phyloP scores from a whole-genome alignment of 1,140 invertebrate species.

The Liolophura sinensis region DNA sequence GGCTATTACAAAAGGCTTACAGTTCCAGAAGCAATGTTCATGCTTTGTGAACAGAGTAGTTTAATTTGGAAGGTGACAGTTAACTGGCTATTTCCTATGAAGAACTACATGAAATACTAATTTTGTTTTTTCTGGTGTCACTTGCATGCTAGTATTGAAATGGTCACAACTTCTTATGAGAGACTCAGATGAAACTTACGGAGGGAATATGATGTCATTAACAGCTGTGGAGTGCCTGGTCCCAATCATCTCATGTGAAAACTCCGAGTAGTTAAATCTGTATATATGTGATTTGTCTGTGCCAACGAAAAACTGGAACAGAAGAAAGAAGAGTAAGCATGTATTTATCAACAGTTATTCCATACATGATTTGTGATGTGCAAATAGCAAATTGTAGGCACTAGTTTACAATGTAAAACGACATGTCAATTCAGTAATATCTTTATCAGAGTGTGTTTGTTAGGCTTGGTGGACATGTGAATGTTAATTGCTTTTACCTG shows the following conservation, averaged over 20 bases:
- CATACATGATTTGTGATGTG: neutral
- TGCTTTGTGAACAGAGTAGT: too few relatives aligned
- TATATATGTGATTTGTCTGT: conserved; percentile 83
- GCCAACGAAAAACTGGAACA: conserved; percentile 66
- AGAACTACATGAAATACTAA: too few relatives aligned
- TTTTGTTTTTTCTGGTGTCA: too few relatives aligned
- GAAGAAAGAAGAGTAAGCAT: conserved; percentile 10
- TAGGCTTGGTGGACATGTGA: neutral
- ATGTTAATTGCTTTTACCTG: conserved; percentile 34
- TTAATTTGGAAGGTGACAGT: too few relatives aligned
- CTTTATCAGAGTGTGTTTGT: too few relatives aligned
- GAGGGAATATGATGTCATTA: conserved; percentile 81
- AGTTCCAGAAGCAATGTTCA: too few relatives aligned
- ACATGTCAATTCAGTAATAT: too few relatives aligned
- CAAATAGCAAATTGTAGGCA: neutral
- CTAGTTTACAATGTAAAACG: neutral
- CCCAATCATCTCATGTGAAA: conserved; percentile 69
- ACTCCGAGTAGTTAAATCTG: conserved; percentile 71
- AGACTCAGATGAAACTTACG: conserved; percentile 63
- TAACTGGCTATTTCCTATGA: too few relatives aligned
- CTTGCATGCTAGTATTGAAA: too few relatives aligned
- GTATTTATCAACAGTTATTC: neutral
- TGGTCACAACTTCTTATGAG: neutral
- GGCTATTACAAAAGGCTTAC: too few relatives aligned
- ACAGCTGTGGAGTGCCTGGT: conserved; percentile 82